Base-by-base conservation (phyloP, 2,888 invertebrate species). In the Xylota segnis region DNA sequence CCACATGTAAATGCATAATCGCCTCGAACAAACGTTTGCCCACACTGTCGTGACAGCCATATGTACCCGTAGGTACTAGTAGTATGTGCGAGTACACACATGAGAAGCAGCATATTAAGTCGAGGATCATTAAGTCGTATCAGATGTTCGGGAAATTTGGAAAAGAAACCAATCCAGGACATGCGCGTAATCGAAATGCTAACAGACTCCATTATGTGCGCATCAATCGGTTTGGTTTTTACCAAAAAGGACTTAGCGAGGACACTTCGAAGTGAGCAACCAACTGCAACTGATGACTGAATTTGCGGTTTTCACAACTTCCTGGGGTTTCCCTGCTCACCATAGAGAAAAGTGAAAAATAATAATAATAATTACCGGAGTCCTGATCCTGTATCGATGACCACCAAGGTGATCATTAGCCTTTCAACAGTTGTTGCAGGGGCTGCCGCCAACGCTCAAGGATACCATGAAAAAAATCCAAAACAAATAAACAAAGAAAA, bases 81-180 rank as follows among this genome's bases (percentile, higher is more conserved):
- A 23, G 32, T 32, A 37, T 37, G 40, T 18, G 4, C 40, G 14
- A 29, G 32, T 16, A 43, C 9, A 45, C n/a, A 10, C 54, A 52
- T 65, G 58, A 34, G 59, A 12, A 40, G 2, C 29, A 52, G 7
- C 37, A 10, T 56, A 65, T 29, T 50, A 16, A 40, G 71, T 58
- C 54, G 45, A 72, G 72, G 74, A 71, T 81, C 82, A 86, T 81
- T 86, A 86, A 86, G 82, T 86, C 76, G 82, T 81, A 86, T 86
- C 86, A 86, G 76, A 86, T 86, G 86, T 86, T 82, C 9, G 56
- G 61, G 63, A 82, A 76, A 47, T 77, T 77, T 40, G 65, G 54
- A 65, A 54, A 76, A 16, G 40, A 63, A 29, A 56, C 7, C 18
- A 40, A 59, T 71, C 23, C 56, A 45, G 47, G 34, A 61, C 29